Base-by-base conservation (phyloP, 2,888 invertebrate genomes). In the Heliconius sara region DNA sequence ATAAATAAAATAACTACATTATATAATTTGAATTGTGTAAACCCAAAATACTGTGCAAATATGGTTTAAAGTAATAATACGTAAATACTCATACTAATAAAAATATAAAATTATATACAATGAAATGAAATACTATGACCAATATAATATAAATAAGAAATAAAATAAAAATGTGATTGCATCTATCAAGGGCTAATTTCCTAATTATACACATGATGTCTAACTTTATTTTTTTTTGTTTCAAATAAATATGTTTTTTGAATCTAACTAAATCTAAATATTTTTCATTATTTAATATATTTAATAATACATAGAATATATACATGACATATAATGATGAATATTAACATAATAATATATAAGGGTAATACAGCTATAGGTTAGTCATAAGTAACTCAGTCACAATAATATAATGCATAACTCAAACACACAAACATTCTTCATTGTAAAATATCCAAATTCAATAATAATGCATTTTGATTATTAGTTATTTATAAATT, bases 11-110 rank as follows among this genome's bases (percentile, higher is more conserved):
- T 22, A 65, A 47, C 27, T 66, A 65, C 47, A 47, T 66, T 6
- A 65, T 9, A 65, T 65, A 22, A 30, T 39, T 25, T 60, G 19
- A 52, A 27, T 57, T 16, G 74, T 74, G 25, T 39, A 39, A 74
- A 74, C 63, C 73, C 60, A 63, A 75, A 43, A 27, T 75, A 75
- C 66, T 30, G 66, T 75, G 75, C 60, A 25, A 60, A 39, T 75
- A 43, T 43, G 43, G 12, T 13, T 63, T 25, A 63, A 43, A 75
- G 43, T 47, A 75, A 75, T 65, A 43, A 19, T 74, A 63, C 19
- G 7, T 63, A 43, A 19, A 43, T 75, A 65, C 43, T 25, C 0
- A 27, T 75, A 63, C 39, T 70, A 27, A 70, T 25, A 16, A n/a
- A n/a, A 25, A 43, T 65, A 65, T 27, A 75, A 65, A 43, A 74